These are phyloP conservation scores for Sebastes paucispinis DNA, from an alignment of 2,797 vertebrate species.

Conservation along the genomic window DNA sequence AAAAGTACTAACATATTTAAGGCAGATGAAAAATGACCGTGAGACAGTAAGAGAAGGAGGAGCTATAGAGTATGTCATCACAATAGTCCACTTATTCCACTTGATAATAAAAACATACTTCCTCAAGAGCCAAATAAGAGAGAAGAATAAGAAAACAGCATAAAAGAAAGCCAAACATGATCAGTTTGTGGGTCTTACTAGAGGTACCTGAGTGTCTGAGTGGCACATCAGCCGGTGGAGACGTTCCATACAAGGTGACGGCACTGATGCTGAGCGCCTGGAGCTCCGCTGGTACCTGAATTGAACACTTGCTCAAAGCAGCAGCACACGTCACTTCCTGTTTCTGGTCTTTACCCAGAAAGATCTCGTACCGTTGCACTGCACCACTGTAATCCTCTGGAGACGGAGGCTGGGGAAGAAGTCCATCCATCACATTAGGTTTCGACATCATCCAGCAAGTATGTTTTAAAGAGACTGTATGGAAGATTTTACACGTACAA, in stretches of 20 bases:
- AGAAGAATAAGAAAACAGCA: too few species aligned
- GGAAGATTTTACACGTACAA: too few species aligned
- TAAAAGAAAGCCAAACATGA: too few species aligned
- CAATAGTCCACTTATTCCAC: too few species aligned
- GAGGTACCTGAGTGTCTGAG: constrained; percentile 66
- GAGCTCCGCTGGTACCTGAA: constrained; percentile 60
- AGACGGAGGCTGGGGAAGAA: constrained; percentile 71
- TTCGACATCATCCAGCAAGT: not conserved
- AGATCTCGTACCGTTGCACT: constrained; percentile 76
- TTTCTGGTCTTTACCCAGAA: constrained; percentile 20
- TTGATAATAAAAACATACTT: too few species aligned
- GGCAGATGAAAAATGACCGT: too few species aligned
- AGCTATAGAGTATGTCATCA: too few species aligned
- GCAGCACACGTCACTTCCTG: constrained; percentile 37
- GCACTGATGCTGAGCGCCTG: constrained; percentile 73
- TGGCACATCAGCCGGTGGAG: constrained; percentile 76
- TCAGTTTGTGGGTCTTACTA: too few species aligned
- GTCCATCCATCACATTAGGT: not conserved
- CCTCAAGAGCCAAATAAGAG: too few species aligned
- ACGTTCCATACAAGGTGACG: constrained; percentile 80
- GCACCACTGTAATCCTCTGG: constrained; percentile 70
- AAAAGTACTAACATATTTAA: too few species aligned
- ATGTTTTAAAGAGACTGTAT: too few species aligned
- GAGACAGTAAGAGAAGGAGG: too few species aligned
- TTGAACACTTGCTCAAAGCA: constrained; percentile 31